Percentiles rank a stretch among this genome's conserved stretches.
These are phyloP conservation scores for Neodiprion virginianus DNA, from an alignment of 1,140 invertebrate genomes.

Conservation along the genomic window DNA sequence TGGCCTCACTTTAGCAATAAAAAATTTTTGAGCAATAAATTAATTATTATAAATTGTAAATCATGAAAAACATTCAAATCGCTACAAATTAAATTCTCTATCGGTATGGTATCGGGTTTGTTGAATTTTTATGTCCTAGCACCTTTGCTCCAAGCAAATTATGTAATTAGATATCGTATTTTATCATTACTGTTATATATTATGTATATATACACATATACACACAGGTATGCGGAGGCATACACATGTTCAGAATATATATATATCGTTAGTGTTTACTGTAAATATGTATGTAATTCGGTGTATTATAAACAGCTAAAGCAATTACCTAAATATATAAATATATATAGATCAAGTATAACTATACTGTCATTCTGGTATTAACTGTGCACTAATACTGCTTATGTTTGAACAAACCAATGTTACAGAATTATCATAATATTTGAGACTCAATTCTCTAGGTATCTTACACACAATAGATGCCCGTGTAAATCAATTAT, in stretches of 20 bases:
- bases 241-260: conserved; percentile 9
- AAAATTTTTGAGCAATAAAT: too few species aligned
- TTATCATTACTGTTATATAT: background rate
- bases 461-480: too few species aligned
- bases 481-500: too few species aligned
- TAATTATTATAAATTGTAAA: background rate
- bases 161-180: background rate
- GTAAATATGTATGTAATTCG: conserved; percentile 20
- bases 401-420: too few species aligned
- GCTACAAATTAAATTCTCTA: conserved; percentile 2
- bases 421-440: too few species aligned
- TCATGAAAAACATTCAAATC: background rate
- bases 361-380: background rate
- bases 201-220: background rate
- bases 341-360: background rate
- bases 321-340: conserved; percentile 10
- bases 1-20: background rate
- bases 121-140: background rate
- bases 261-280: conserved; percentile 15
- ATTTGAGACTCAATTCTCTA: too few species aligned
- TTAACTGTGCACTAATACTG: too few species aligned
- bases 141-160: background rate
- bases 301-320: conserved; percentile 18
- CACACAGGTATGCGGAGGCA: background rate
- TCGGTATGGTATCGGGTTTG: background rate